phyloP scores from a whole-genome alignment of 2,113 vertebrate genomes.

The Pionites leucogaster region DNA sequence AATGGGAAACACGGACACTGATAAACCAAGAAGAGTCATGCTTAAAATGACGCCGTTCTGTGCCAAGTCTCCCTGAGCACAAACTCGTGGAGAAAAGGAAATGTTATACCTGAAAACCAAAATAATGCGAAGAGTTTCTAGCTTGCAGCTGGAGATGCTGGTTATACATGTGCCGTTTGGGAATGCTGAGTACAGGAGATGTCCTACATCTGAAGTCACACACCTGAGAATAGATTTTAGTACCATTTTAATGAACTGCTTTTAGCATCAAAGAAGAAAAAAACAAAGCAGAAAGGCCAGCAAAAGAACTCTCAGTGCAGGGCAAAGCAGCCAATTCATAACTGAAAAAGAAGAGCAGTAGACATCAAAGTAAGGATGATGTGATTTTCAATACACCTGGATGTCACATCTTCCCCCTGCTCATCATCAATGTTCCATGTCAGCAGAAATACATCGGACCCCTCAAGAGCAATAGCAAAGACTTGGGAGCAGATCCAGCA shows the following conservation, averaged over 20 bases:
- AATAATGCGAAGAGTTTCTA: neutral
- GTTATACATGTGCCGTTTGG: neutral
- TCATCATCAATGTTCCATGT: neutral
- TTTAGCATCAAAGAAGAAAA: neutral
- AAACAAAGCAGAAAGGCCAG: neutral
- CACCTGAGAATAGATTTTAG: neutral
- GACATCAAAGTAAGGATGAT: neutral
- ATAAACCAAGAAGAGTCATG: neutral
- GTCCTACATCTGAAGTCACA: neutral
- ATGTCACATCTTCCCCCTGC: neutral
- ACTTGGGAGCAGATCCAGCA: neutral
- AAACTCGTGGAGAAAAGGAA: neutral
- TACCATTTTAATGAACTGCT: neutral
- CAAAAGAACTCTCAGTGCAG: neutral
- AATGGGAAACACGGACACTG: neutral
- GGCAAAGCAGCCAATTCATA: neutral
- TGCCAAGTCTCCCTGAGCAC: neutral
- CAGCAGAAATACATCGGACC: neutral
- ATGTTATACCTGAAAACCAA: neutral
- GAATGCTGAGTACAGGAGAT: neutral
- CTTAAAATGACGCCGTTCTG: neutral
- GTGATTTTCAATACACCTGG: conserved; percentile 1
- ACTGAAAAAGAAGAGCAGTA: neutral
- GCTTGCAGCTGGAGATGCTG: neutral
- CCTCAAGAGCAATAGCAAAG: neutral